phyloP scores from a whole-genome alignment of 2,888 invertebrate genomes.

The Caenorhabditis zanzibari region DNA sequence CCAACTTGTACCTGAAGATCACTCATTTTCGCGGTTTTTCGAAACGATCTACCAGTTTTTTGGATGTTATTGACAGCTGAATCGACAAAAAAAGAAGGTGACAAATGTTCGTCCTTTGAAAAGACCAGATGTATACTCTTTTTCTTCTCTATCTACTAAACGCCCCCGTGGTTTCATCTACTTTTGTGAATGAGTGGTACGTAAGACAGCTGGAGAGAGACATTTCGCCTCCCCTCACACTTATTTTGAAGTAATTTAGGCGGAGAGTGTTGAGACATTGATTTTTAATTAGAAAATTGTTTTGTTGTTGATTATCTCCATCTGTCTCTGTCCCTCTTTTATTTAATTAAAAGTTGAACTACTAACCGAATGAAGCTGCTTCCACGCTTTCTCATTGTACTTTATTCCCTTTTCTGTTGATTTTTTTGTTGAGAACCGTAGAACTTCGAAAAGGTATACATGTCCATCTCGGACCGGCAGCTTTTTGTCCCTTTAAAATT shows the following conservation, averaged over 20 bases:
- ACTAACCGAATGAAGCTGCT: neutral
- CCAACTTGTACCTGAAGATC: neutral
- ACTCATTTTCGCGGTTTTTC: neutral
- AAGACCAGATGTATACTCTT: conserved; percentile 25
- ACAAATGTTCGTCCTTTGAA: conserved; percentile 31
- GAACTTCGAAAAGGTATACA: neutral
- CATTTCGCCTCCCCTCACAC: conserved; percentile 4
- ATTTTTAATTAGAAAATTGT: conserved; percentile 46
- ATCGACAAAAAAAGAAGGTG: conserved; percentile 14
- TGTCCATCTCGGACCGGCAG: too few relatives aligned
- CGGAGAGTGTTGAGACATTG: conserved; percentile 22
- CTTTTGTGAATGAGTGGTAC: conserved; percentile 45
- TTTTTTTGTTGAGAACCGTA: neutral
- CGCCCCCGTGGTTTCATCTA: conserved; percentile 19
- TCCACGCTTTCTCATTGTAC: neutral
- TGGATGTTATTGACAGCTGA: conserved; percentile 34
- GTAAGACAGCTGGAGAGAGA: conserved; percentile 23
- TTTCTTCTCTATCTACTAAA: neutral
- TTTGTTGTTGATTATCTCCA: conserved; percentile 36
- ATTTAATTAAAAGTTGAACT: conserved; percentile 29
- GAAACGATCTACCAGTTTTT: conserved; percentile 15
- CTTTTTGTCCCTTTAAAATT: too few relatives aligned
- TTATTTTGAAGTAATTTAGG: conserved; percentile 43
- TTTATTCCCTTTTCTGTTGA: neutral
- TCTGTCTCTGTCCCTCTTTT: conserved; percentile 9